A percentile compares a stretch with the other conserved stretches of the same genome.
These are phyloP conservation scores for Argyra leucocephala DNA, from an alignment of 2,888 invertebrate species.

Conservation along the genomic window DNA sequence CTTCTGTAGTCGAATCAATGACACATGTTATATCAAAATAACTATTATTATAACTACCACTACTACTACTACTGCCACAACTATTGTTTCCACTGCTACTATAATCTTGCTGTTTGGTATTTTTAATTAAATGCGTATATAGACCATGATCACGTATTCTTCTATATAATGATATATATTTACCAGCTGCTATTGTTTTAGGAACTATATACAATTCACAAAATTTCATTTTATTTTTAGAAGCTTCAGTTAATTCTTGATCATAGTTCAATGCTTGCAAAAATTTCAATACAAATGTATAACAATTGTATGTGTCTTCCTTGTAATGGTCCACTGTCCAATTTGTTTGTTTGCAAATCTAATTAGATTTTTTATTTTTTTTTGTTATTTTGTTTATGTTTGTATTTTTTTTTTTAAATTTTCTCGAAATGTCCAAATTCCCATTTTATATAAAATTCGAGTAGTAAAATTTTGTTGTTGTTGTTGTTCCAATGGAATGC, in stretches of 20 bases:
- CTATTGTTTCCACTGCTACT: too few species aligned
- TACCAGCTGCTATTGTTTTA: constrained; percentile 69
- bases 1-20: too few species aligned
- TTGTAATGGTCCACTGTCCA: constrained; percentile 65
- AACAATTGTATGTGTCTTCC: constrained; percentile 72
- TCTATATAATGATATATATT: constrained; percentile 74
- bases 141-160: constrained; percentile 51
- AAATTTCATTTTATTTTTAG: constrained; percentile 55
- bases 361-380: too few species aligned
- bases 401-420: too few species aligned
- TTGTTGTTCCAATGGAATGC: too few species aligned
- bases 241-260: constrained; percentile 56
- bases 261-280: constrained; percentile 62
- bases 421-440: too few species aligned
- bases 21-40: too few species aligned
- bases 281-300: constrained; percentile 75
- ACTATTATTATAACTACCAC: too few species aligned
- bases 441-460: too few species aligned
- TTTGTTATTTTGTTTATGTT: too few species aligned
- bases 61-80: too few species aligned
- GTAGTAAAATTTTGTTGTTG: too few species aligned
- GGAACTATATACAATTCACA: constrained; percentile 76
- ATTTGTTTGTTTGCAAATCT: constrained; percentile 37
- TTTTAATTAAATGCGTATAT: constrained; percentile 44
- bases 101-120: neutral